phyloP scores from a whole-genome alignment of 2,797 vertebrate species.

The Simalia tracyae region DNA sequence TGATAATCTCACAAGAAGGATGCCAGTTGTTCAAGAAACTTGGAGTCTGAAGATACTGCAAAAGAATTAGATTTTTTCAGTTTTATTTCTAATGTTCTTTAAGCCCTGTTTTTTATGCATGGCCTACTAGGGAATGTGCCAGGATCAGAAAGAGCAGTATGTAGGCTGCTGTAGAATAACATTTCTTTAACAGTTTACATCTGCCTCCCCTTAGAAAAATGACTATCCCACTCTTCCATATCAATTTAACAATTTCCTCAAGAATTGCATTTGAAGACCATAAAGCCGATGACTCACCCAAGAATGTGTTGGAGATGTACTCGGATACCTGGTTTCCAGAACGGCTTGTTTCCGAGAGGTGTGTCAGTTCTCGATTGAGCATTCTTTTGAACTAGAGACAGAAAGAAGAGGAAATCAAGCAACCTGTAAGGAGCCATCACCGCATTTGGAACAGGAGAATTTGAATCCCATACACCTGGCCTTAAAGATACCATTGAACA shows the following conservation, averaged over 20 bases:
- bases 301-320: constrained; percentile 90
- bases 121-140: not conserved
- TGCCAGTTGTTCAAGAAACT: not conserved
- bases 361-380: constrained; percentile 90
- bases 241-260: not conserved
- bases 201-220: not conserved
- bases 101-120: not conserved
- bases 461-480: not conserved
- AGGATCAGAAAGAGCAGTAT: not conserved
- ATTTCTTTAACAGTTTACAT: not conserved
- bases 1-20: not conserved
- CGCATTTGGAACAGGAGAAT: not conserved
- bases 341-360: constrained; percentile 91
- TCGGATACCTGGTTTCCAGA: constrained; percentile 95
- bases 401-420: not conserved
- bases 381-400: constrained; percentile 89
- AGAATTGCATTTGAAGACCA: not conserved
- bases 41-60: not conserved
- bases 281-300: constrained; percentile 76
- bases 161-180: not conserved
- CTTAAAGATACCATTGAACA: not conserved
- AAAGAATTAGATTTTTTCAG: not conserved
- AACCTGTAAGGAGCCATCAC: not conserved
- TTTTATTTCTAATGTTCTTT: not conserved
- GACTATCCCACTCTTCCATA: not conserved